Conservation (phyloP, 2,888 invertebrate species). For the Cantharis rufa region DNA sequence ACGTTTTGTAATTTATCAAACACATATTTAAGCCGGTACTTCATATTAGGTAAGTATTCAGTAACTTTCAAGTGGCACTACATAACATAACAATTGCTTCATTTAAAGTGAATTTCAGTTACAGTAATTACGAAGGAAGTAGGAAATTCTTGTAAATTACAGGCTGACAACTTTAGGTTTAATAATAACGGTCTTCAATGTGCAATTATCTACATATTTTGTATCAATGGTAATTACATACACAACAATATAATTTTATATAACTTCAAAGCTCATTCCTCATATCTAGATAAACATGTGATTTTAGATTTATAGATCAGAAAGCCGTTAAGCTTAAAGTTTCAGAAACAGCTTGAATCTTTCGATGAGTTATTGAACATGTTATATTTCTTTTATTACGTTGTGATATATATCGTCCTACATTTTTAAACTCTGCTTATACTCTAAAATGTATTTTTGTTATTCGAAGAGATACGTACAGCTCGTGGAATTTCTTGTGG, state of each 20-base stretch:
- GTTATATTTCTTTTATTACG: not conserved
- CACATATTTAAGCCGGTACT: constrained; percentile 13
- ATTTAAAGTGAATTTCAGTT: constrained; percentile 9
- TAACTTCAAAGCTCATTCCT: not conserved
- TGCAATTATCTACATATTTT: not conserved
- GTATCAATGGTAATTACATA: not conserved
- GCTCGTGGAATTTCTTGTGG: not conserved
- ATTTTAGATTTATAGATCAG: not conserved
- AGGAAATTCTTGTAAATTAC: not conserved
- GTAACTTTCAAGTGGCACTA: constrained; percentile 13
- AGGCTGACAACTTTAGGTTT: not conserved
- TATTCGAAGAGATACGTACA: not conserved
- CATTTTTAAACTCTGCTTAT: not conserved
- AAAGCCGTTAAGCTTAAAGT: not conserved
- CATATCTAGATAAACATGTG: not conserved
- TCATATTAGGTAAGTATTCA: constrained; percentile 10
- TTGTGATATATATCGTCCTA: not conserved
- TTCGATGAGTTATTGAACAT: not conserved
- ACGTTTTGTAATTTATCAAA: constrained; percentile 17
- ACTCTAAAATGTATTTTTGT: not conserved
- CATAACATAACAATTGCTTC: constrained; percentile 10
- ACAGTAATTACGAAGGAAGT: not conserved
- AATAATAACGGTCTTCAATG: not conserved
- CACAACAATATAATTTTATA: not conserved
- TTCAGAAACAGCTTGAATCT: not conserved